phyloP scores from a whole-genome alignment of 2,888 invertebrate genomes.

The Euzetes globulus region DNA sequence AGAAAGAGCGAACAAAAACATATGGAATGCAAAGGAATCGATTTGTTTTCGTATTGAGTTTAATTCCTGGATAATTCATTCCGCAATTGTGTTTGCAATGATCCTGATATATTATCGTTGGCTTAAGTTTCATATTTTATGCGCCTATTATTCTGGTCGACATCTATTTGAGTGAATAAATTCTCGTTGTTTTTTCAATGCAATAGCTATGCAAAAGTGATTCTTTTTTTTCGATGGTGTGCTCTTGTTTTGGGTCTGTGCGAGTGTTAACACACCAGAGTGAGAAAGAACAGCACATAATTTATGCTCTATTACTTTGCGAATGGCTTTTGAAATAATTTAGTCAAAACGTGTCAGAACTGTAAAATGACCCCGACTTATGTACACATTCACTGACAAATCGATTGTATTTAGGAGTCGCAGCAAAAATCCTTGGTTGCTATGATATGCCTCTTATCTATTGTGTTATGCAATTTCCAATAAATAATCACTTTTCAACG shows the following conservation, averaged over 20 bases:
- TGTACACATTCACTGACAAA: neutral
- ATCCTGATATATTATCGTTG: neutral
- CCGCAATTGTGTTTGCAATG: too few relatives aligned
- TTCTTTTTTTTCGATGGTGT: neutral
- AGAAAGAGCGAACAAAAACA: neutral
- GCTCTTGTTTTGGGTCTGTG: neutral
- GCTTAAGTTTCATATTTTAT: neutral
- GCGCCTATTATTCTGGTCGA: neutral
- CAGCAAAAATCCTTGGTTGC: conserved; percentile 1
- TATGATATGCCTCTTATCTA: neutral
- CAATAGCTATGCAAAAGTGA: neutral
- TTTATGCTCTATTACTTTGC: neutral
- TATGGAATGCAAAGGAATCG: neutral
- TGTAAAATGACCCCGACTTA: neutral
- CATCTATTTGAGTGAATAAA: neutral
- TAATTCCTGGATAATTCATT: too few relatives aligned
- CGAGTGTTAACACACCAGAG: too few relatives aligned
- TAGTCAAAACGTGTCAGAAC: neutral
- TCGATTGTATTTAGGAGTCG: neutral
- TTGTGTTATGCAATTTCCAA: neutral
- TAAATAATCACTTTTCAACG: neutral
- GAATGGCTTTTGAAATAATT: neutral
- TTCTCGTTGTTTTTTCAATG: neutral
- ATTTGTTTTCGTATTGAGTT: too few relatives aligned
- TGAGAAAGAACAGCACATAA: neutral